Evolutionary conservation across 2,113 vertebrate genomes (phyloP).

Genomic region (Scomber scombrus): DNA sequence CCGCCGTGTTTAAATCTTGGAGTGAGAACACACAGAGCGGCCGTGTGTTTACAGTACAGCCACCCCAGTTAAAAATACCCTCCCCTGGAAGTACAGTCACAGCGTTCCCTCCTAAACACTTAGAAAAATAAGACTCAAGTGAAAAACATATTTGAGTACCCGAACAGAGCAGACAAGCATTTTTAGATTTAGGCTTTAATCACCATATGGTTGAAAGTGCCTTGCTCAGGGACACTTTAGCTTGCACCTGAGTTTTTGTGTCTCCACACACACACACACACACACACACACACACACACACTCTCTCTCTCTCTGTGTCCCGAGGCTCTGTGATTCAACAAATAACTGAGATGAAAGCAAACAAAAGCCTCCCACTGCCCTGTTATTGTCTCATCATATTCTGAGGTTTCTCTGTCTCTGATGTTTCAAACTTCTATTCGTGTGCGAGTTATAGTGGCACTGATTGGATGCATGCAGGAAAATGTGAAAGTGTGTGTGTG

Average conservation of each 20-base stretch:
- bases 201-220: neutral
- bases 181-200: neutral
- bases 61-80: constrained; percentile 71
- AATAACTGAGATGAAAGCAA: constrained; percentile 32
- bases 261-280: neutral
- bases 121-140: constrained; percentile 12
- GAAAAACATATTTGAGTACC: constrained; percentile 20
- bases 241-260: neutral
- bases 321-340: constrained; percentile 4
- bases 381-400: constrained; percentile 45
- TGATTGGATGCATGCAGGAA: constrained; percentile 37
- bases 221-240: neutral
- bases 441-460: neutral
- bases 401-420: constrained; percentile 27
- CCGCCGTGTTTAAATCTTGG: constrained; percentile 70
- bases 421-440: constrained; percentile 6
- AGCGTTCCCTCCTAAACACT: constrained; percentile 47
- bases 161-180: neutral
- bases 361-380: constrained; percentile 15
- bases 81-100: constrained; percentile 61
- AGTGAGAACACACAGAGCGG: constrained; percentile 75
- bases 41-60: constrained; percentile 74
- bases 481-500: neutral
- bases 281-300: too few species aligned
- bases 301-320: neutral